Base-by-base conservation (phyloP, 1,140 invertebrate species). In the Daktulosphaira vitifoliae region DNA sequence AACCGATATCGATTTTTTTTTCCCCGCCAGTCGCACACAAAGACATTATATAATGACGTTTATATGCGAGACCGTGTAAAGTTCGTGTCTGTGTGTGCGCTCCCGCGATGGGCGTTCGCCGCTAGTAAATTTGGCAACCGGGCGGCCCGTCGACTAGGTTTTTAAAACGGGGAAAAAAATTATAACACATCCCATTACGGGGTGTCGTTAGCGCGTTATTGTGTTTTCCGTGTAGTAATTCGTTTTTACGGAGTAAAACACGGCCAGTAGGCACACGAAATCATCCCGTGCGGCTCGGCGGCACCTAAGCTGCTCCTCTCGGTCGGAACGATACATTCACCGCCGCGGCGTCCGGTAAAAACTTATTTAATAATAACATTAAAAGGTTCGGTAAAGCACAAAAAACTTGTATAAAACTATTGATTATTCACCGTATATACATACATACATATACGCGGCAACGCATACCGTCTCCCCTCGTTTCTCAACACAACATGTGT, bases 361-460 rank as follows among this genome's bases (percentile, higher is more conserved):
- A 62, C 42, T 46, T 62, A 46, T 48, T 62, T 29, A 48, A 48
- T 6, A 6, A 33, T 11, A 33, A 33, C 11, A 46, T 46, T 62
- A 62, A 56, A 56, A 37, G 53, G 53, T 56, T 33, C 13, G 56
- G n/a, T 15, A n/a, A 15, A 44, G 39, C 3, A 73, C 73, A 73
- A 75, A 74, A 76, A 73, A 73, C 73, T 74, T 74, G 74, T 74
- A 39, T 62, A 62, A 62, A 62, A 62, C 56, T 62, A 62, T 62
- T 62, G 56, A 62, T 62, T 62, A 62, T 62, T 62, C 56, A 62
- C 56, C 56, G 9, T 18, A 11, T 13, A 39, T 62, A 20, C 29
- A 23, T 42, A 39, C 18, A 44, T 44, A 6, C 0, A 20, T 8
- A 8, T 22, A 11, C 4, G n/a, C 3, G n/a, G 15, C n/a, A 11